These are phyloP conservation scores for Musca vetustissima DNA, from an alignment of 1,140 invertebrate species.

Conservation along the genomic window DNA sequence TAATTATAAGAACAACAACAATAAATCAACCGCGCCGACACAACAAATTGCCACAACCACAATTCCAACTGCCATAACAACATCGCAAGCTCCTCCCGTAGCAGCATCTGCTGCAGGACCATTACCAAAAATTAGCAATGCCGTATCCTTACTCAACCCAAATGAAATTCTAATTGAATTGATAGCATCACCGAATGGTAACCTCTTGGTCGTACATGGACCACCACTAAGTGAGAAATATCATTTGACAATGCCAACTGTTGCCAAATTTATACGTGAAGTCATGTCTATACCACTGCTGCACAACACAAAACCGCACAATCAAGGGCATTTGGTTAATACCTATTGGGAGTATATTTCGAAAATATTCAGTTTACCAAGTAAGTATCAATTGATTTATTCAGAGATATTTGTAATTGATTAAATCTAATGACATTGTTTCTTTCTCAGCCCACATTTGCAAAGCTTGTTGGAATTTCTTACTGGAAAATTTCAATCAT, in stretches of 20 bases:
- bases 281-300: slow-evolving; percentile 41
- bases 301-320: slow-evolving; percentile 29
- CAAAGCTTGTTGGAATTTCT: slow-evolving; percentile 38
- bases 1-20: neutral
- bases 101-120: neutral
- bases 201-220: slow-evolving; percentile 31
- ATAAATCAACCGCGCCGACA: neutral
- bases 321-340: neutral
- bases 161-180: slow-evolving; percentile 32
- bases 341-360: slow-evolving; percentile 34
- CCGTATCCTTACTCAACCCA: slow-evolving; percentile 21
- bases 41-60: neutral
- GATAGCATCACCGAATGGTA: slow-evolving; percentile 1
- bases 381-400: slow-evolving; percentile 28
- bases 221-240: slow-evolving; percentile 17
- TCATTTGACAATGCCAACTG: slow-evolving; percentile 32
- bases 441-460: slow-evolving; percentile 29
- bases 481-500: slow-evolving; percentile 34
- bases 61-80: neutral
- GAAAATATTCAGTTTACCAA: slow-evolving; percentile 37
- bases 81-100: neutral
- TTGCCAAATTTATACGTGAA: slow-evolving; percentile 37
- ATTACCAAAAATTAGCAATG: neutral
- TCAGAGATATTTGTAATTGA: neutral
- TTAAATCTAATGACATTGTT: too few relatives aligned